Conservation (phyloP, 2,113 vertebrate genomes). For the Ciconia stormi region DNA sequence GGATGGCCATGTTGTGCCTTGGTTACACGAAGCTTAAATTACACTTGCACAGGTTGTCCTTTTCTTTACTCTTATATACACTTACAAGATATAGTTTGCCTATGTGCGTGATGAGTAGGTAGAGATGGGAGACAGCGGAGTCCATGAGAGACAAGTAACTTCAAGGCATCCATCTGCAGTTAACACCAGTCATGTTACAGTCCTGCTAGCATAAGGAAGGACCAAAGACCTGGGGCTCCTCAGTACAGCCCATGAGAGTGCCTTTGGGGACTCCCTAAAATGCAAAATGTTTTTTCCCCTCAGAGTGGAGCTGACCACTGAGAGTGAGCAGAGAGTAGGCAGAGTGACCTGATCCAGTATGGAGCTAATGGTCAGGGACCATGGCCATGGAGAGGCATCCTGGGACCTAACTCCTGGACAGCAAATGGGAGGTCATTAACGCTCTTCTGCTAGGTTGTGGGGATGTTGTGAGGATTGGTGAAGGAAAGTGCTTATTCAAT, state of each 20-base stretch:
- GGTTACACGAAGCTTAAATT: background rate
- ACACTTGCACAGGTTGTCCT: background rate
- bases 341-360: accelerated
- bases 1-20: background rate
- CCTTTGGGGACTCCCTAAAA: background rate
- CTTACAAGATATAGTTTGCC: background rate
- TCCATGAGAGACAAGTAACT: accelerated
- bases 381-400: background rate
- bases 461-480: background rate
- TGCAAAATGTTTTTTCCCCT: background rate
- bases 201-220: background rate
- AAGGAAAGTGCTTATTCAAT: accelerated
- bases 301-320: accelerated
- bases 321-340: background rate
- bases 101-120: accelerated
- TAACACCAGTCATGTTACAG: background rate
- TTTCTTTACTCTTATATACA: background rate
- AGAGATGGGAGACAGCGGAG: background rate
- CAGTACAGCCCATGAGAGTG: accelerated
- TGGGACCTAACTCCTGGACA: background rate
- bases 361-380: background rate
- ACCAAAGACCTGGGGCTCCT: background rate
- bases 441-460: background rate
- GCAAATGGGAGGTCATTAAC: background rate
- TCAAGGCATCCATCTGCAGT: background rate